Evolutionary conservation across 2,888 invertebrate genomes (phyloP).

Genomic region (Cantharis lateralis): DNA sequence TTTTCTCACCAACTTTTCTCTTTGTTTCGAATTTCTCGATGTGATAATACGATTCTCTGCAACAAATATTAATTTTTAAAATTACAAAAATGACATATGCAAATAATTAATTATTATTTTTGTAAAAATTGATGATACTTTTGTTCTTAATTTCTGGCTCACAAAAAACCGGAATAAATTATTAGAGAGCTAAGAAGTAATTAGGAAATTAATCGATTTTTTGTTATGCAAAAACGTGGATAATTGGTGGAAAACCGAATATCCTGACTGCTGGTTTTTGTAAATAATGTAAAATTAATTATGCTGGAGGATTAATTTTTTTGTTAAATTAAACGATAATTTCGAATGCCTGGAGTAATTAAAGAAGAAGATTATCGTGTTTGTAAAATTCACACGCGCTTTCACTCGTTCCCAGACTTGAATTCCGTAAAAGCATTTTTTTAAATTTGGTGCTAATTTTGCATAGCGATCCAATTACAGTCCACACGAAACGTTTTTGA

Average conservation of each 20-base stretch:
- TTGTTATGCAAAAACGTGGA: not conserved
- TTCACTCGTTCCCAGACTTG: constrained; percentile 20
- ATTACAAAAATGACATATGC: not conserved
- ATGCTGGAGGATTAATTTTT: not conserved
- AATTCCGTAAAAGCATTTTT: not conserved
- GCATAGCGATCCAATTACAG: not conserved
- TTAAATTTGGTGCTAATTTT: not conserved
- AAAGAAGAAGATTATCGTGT: not conserved
- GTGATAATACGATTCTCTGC: not conserved
- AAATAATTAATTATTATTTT: not conserved
- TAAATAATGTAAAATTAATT: not conserved
- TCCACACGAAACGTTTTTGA: not conserved
- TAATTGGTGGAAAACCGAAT: not conserved
- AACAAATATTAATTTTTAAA: not conserved
- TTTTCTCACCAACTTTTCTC: constrained; percentile 14
- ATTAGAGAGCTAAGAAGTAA: not conserved
- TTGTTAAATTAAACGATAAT: not conserved
- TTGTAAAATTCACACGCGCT: constrained; percentile 13
- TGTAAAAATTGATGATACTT: not conserved
- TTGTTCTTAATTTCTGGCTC: not conserved
- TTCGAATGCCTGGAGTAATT: not conserved
- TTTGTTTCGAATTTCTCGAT: constrained; percentile 7
- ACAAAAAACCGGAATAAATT: not conserved
- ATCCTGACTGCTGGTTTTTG: not conserved
- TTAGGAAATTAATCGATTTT: not conserved